Evolutionary conservation across 2,797 vertebrate species (phyloP).

Genomic region (Artibeus lituratus): DNA sequence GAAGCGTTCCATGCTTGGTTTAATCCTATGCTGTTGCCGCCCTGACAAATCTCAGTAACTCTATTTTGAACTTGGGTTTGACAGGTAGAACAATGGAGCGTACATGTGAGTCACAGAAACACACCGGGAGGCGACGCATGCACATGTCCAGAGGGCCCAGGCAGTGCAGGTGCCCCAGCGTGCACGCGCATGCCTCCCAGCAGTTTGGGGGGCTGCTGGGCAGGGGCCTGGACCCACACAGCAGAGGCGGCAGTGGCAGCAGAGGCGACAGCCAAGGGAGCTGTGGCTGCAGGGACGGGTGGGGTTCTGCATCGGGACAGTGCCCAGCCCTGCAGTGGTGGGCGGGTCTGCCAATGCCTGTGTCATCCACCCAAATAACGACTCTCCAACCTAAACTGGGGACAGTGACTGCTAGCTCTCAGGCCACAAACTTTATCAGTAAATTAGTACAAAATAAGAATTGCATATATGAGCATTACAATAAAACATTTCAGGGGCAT

Average conservation of each 20-base stretch:
- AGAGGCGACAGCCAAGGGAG: not conserved
- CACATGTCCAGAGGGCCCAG: not conserved
- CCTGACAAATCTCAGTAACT: not conserved
- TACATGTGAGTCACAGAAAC: not conserved
- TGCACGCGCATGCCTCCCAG: not conserved
- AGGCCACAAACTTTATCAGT: not conserved
- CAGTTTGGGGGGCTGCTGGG: not conserved
- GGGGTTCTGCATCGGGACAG: not conserved
- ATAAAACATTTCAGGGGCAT: not conserved
- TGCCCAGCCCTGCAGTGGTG: not conserved
- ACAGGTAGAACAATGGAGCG: not conserved
- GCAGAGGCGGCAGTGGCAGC: not conserved
- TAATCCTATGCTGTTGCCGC: not conserved
- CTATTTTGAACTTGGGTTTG: not conserved
- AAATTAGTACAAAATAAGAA: not conserved
- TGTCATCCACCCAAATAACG: not conserved
- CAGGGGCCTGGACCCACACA: not conserved
- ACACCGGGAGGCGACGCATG: accelerated
- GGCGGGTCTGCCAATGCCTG: not conserved
- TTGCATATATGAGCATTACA: not conserved
- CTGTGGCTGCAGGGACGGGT: not conserved
- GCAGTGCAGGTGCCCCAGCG: not conserved
- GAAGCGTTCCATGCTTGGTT: not conserved
- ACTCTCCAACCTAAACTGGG: not conserved
- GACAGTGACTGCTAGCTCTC: not conserved